Base-by-base conservation (phyloP, 2,888 invertebrate species). In the Lasioglossum vierecki region DNA sequence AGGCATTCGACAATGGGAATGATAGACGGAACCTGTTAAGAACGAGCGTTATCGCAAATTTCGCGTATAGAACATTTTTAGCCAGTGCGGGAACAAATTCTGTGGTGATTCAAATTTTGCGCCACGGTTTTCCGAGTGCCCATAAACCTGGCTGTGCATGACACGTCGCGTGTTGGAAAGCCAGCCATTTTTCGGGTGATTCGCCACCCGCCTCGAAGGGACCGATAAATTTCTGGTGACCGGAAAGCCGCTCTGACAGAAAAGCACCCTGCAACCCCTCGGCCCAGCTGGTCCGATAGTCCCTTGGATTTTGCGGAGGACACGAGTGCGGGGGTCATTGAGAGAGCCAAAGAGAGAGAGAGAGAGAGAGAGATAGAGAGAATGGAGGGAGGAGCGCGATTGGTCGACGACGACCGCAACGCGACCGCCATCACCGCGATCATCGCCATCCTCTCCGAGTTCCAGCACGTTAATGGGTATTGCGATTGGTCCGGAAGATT, bases 401-500 rank as follows among this genome's bases (percentile, higher is more conserved):
- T 89, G 89, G 84, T 89, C 89, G 84, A 66, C 86, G 79, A 53
- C 70, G 81, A 89, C 89, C 89, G 82, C 88, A 88, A 88, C 89
- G 80, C 78, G 84, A 89, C 86, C 88, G 76, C 86, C 88, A 88
- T 89, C 89, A 88, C 89, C 88, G 81, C 89, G 89, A 89, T 88
- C 89, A 89, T 89, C 89, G 86, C 79, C 86, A 82, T 84, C 79
- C 88, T 80, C 89, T 76, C 83, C 83, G 84, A 80, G 86, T 87
- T 85, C 85, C 88, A 87, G 82, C 79, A 66, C 85, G 90, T 86
- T 90, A 89, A 90, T 90, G 88, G 90, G 79, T 86, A 90, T 88
- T 88, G 88, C 89, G 86, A 90, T 90, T 90, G 88, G 79, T 78
- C 81, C 83, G 81, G 89, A 90, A 86, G 88, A 86, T 89, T 88